A percentile compares a stretch with the other conserved stretches of the same genome.
Conservation (phyloP, 2,888 invertebrate species). For the Ectemnius lituratus region DNA sequence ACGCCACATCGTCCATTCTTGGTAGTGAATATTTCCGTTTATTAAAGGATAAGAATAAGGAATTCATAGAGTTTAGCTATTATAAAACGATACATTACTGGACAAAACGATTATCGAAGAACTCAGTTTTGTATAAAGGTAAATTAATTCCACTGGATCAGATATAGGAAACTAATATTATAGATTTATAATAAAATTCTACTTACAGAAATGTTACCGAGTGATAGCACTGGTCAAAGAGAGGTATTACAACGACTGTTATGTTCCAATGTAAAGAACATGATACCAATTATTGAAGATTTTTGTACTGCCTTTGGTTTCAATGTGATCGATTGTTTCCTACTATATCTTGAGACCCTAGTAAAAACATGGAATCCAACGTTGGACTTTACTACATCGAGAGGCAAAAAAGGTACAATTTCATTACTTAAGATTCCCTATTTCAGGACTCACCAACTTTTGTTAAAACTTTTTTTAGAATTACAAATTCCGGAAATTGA, state of each 20-base stretch:
- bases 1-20: constrained; percentile 63
- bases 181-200: constrained; percentile 1
- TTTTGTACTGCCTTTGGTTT: constrained; percentile 78
- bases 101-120: constrained; percentile 68
- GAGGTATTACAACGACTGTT: constrained; percentile 68
- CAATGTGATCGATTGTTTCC: constrained; percentile 72
- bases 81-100: constrained; percentile 68
- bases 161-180: no score
- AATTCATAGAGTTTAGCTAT: constrained; percentile 46
- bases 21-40: constrained; percentile 68
- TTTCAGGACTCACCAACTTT: background rate
- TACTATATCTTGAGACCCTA: constrained; percentile 73
- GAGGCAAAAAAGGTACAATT: constrained; percentile 53
- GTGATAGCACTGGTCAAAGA: constrained; percentile 60
- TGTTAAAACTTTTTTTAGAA: constrained; percentile 49
- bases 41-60: constrained; percentile 42
- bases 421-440: no score
- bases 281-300: constrained; percentile 72
- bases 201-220: constrained; percentile 67
- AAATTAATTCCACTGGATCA: background rate
- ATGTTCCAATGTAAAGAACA: constrained; percentile 59
- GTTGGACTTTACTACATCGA: constrained; percentile 39
- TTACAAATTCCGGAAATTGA: constrained; percentile 63
- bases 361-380: constrained; percentile 78
- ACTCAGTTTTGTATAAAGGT: constrained; percentile 73